Evolutionary conservation across 2,888 invertebrate species (phyloP).

Genomic region (Harpalus rufipes): DNA sequence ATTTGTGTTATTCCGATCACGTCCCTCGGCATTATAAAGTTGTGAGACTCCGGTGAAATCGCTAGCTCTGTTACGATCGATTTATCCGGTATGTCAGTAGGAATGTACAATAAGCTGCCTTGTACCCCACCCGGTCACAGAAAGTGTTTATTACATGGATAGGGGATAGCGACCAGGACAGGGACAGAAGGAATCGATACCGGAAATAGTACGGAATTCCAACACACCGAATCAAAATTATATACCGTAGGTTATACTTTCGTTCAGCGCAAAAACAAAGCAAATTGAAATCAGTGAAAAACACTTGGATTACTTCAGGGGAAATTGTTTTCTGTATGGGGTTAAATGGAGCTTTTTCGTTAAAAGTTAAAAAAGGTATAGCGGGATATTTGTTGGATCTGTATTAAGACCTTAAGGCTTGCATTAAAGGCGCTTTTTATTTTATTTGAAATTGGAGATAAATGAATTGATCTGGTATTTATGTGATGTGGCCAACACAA

Average conservation of each 20-base stretch:
- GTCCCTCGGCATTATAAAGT: constrained; percentile 28
- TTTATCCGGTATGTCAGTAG: constrained; percentile 33
- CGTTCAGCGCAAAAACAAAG: not conserved
- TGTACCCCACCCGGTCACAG: not conserved
- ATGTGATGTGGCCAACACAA: too few species aligned
- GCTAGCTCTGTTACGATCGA: constrained; percentile 18
- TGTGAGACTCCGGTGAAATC: not conserved
- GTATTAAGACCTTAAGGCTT: too few species aligned
- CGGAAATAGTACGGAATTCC: not conserved
- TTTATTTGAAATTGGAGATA: too few species aligned
- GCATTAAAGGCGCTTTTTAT: too few species aligned
- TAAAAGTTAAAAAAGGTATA: not conserved
- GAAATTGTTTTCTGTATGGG: not conserved
- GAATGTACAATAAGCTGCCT: constrained; percentile 22
- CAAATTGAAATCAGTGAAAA: not conserved
- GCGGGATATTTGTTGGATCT: too few species aligned
- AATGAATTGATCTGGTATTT: too few species aligned
- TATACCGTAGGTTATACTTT: not conserved
- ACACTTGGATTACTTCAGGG: too few species aligned
- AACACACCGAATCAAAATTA: not conserved
- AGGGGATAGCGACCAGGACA: not conserved
- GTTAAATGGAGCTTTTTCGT: not conserved
- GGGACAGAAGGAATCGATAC: not conserved
- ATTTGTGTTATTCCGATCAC: constrained; percentile 5
- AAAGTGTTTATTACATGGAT: constrained; percentile 21